A percentile compares a stretch with the other conserved stretches of the same genome.
Conservation (phyloP, 2,888 invertebrate species). For the Chirona hameri region DNA sequence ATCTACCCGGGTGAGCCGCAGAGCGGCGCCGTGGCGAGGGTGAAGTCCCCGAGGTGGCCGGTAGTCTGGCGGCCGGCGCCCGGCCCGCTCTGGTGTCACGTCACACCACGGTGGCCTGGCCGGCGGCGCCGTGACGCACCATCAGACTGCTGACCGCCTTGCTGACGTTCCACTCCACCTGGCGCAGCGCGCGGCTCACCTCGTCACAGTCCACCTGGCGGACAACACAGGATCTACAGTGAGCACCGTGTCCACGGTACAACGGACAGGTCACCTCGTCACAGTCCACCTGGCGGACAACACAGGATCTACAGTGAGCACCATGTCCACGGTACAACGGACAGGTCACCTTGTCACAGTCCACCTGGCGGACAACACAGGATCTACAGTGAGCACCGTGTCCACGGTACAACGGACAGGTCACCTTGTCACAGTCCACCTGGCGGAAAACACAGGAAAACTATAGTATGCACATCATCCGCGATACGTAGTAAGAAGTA, state of each 20-base stretch:
- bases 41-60: too few relatives aligned
- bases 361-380: not conserved
- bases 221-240: too few relatives aligned
- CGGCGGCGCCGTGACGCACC: constrained; percentile 26
- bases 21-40: too few relatives aligned
- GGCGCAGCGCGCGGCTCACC: constrained; percentile 11
- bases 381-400: too few relatives aligned
- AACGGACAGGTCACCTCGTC: constrained; percentile 8
- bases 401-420: not conserved
- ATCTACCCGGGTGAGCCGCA: too few relatives aligned
- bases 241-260: not conserved
- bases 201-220: constrained; percentile 12
- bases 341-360: not conserved
- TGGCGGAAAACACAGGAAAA: too few relatives aligned
- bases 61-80: too few relatives aligned
- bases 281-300: not conserved
- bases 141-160: constrained; percentile 26
- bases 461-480: too few relatives aligned
- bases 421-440: too few relatives aligned
- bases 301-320: too few relatives aligned
- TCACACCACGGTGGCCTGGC: constrained; percentile 28
- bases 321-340: not conserved
- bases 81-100: not conserved
- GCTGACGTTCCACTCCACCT: constrained; percentile 25
- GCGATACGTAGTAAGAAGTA: too few relatives aligned